Evolutionary conservation across 2,113 vertebrate species (phyloP).

Genomic region (Hemiscyllium ocellatum): DNA sequence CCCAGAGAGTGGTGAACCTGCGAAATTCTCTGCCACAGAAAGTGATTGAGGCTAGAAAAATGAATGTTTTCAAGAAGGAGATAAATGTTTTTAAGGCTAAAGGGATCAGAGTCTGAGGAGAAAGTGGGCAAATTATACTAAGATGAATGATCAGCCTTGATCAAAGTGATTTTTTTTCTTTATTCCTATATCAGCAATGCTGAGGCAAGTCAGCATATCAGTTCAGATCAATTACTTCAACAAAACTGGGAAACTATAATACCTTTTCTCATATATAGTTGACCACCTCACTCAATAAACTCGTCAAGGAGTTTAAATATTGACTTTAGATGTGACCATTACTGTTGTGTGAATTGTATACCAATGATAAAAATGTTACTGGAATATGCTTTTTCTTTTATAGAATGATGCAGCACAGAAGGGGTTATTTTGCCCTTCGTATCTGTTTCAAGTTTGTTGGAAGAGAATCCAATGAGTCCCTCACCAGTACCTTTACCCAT

Average conservation of each 20-base stretch:
- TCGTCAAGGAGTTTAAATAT: neutral
- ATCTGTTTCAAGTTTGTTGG: neutral
- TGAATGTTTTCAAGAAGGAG: no score
- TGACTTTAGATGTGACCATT: neutral
- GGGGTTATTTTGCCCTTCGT: neutral
- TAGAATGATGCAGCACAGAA: neutral
- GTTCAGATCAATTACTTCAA: neutral
- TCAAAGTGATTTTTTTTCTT: neutral
- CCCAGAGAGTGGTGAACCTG: no score
- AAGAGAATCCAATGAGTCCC: neutral
- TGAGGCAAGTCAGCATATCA: neutral
- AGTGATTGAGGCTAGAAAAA: no score
- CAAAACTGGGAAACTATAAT: neutral
- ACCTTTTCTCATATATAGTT: neutral
- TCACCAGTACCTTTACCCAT: neutral
- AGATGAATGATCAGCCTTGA: no score
- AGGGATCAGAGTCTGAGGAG: no score
- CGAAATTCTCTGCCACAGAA: no score
- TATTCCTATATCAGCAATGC: neutral
- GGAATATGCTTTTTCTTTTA: neutral
- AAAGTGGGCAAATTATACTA: no score
- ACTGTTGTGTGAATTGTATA: neutral
- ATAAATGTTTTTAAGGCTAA: no score
- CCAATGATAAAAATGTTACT: neutral
- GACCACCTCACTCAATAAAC: neutral